Percentiles rank a stretch among this genome's conserved stretches.
phyloP scores from a whole-genome alignment of 2,797 vertebrate species.

The Tragopan temminckii region DNA sequence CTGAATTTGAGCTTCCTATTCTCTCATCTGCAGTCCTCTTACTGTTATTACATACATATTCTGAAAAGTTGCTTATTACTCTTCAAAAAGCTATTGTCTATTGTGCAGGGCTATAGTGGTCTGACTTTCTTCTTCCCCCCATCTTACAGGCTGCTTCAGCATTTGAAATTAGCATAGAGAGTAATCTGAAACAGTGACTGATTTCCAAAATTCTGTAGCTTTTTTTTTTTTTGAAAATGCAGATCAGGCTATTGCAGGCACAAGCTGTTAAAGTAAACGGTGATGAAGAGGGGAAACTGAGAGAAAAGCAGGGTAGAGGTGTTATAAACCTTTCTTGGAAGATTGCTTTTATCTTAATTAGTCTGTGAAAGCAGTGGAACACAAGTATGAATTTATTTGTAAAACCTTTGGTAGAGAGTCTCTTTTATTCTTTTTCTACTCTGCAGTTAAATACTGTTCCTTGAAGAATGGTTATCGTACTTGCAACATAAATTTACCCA shows the following conservation, averaged over 20 bases:
- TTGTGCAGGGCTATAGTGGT: not conserved
- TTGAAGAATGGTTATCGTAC: conserved; percentile 23
- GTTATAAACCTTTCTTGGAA: not conserved
- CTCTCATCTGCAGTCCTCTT: not conserved
- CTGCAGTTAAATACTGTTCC: conserved; percentile 18
- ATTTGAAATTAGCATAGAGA: not conserved
- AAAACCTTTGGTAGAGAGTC: not conserved
- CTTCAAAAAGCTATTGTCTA: not conserved
- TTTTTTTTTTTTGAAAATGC: not conserved
- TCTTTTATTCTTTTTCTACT: not conserved
- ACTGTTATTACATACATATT: not conserved
- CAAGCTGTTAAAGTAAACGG: not conserved
- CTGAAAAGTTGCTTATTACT: not conserved
- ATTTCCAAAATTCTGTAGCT: not conserved
- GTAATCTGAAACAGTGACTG: not conserved
- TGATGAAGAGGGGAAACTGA: not conserved
- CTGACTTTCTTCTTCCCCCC: not conserved
- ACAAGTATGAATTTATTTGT: not conserved
- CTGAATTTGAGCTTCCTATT: not conserved
- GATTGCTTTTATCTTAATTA: conserved; percentile 20
- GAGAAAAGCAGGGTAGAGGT: not conserved
- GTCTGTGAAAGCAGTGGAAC: not conserved
- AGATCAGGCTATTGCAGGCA: not conserved
- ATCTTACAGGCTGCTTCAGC: not conserved
- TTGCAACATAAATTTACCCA: not conserved